Conservation (phyloP, 2,113 vertebrate genomes). For the Etheostoma spectabile region DNA sequence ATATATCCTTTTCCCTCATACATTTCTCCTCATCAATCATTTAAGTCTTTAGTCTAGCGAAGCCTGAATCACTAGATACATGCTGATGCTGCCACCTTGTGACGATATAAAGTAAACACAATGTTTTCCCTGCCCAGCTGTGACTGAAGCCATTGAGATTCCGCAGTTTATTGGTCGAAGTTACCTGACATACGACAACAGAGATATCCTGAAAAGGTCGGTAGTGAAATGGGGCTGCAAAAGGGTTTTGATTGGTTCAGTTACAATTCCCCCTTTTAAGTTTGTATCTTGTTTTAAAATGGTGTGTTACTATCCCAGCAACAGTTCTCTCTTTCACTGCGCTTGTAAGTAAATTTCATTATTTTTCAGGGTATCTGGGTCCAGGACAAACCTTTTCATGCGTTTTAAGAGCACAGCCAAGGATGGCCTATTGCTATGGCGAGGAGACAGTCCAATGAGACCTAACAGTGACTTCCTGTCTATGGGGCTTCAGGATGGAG, state of each 20-base stretch:
- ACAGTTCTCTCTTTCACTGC: neutral
- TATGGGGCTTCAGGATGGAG: constrained; percentile 91
- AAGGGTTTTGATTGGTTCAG: neutral
- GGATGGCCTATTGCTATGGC: constrained; percentile 94
- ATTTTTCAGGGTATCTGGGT: constrained; percentile 89
- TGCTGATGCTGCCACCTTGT: constrained; percentile 54
- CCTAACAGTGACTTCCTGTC: constrained; percentile 94
- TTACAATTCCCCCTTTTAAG: neutral
- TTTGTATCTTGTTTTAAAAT: neutral
- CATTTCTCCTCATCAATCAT: neutral
- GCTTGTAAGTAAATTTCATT: neutral
- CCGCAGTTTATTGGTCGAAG: constrained; percentile 97
- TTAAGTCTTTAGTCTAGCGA: neutral
- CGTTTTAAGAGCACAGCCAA: constrained; percentile 93
- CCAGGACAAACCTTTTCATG: constrained; percentile 92
- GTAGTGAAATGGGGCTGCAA: neutral
- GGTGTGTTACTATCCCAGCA: neutral
- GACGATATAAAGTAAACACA: constrained; percentile 47
- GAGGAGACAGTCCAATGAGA: constrained; percentile 91
- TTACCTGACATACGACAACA: constrained; percentile 92
- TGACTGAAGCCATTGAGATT: constrained; percentile 95
- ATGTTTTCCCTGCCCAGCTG: constrained; percentile 81
- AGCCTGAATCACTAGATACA: neutral
- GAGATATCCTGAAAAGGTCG: constrained; percentile 94
- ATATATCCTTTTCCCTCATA: neutral